Percentiles rank a stretch among this genome's conserved stretches.
Conservation (phyloP, 2,888 invertebrate species). For the Lepidonotus clava region DNA sequence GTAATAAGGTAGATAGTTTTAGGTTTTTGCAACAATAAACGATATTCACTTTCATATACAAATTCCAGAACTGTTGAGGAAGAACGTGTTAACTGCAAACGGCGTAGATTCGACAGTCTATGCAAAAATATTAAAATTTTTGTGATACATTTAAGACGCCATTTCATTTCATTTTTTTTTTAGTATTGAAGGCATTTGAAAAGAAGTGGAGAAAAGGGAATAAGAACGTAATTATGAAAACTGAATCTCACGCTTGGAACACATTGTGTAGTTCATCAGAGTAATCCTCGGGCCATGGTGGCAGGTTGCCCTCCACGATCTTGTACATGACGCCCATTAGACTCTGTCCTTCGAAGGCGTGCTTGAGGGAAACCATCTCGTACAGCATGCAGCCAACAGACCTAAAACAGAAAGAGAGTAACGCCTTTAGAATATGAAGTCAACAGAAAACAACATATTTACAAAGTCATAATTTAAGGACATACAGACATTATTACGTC, state of each 20-base stretch:
- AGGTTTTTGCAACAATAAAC: neutral
- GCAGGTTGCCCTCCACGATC: slow-evolving; percentile 79
- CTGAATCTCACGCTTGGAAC: slow-evolving; percentile 71
- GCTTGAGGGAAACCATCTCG: slow-evolving; percentile 79
- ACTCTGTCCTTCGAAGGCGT: slow-evolving; percentile 79
- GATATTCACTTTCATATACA: neutral
- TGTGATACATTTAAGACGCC: too few relatives aligned
- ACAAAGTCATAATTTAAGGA: too few relatives aligned
- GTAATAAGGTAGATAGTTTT: slow-evolving; percentile 44
- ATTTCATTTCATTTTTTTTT: too few relatives aligned
- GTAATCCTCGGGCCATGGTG: slow-evolving; percentile 76
- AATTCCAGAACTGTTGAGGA: neutral
- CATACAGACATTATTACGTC: too few relatives aligned
- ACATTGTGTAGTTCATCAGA: slow-evolving; percentile 75
- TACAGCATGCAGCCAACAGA: slow-evolving; percentile 80
- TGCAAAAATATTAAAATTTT: too few relatives aligned
- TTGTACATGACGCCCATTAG: slow-evolving; percentile 81
- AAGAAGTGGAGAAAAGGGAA: neutral
- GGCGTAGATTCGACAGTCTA: too few relatives aligned
- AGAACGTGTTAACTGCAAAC: neutral
- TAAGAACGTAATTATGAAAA: neutral
- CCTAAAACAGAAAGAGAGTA: slow-evolving; percentile 70
- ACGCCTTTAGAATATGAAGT: neutral
- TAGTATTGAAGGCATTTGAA: too few relatives aligned
- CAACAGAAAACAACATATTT: neutral